Evolutionary conservation across 23 tunicate genomes (phyloP), one percentile per base, ranked within the genome.

Genomic region (Diplosoma virens): DNA sequence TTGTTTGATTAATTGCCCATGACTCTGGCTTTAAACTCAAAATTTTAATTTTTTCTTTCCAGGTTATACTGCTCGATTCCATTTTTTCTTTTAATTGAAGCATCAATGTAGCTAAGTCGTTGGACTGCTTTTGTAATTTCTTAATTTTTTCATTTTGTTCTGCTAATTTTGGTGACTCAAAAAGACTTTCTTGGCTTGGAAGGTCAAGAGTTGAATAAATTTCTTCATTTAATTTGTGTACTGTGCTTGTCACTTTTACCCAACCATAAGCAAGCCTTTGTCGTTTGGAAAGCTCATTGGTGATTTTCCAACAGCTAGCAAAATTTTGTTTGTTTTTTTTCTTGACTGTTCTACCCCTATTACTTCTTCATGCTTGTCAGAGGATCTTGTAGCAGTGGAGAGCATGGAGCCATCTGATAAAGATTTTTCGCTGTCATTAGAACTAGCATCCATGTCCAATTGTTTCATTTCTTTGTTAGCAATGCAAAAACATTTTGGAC

Each of bases 101-200:
- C 74, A 67, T 67, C 24, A 73, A 52, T 6, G 22, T 25, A 73
- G 21, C 66, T 21, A 73, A 52, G 27, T 73, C 79, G 2, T 50
- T 73, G 14, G 79, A 14, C 30, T 69, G 35, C n/a, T 17, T 55
- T 55, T 55, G 25, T n/a, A 55, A 55, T 9, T 55, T 11, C 61
- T 18, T 55, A 17, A 17, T 24, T 24, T 55, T 25, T 55, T 7
- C 14, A 9, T 41, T 14, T 55, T 9, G 23, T 4, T 9, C 61
- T 55, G 61, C 23, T 9, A n/a, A n/a, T n/a, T n/a, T n/a, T n/a
- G n/a, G n/a, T n/a, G n/a, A n/a, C n/a, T n/a, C n/a, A n/a, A n/a
- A n/a, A n/a, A n/a, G n/a, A n/a, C n/a, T n/a, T n/a, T n/a, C n/a
- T n/a, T n/a, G n/a, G n/a, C n/a, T n/a, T n/a, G n/a, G n/a, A n/a